Base-by-base conservation (phyloP, 2,113 vertebrate genomes). In the Scortum barcoo region DNA sequence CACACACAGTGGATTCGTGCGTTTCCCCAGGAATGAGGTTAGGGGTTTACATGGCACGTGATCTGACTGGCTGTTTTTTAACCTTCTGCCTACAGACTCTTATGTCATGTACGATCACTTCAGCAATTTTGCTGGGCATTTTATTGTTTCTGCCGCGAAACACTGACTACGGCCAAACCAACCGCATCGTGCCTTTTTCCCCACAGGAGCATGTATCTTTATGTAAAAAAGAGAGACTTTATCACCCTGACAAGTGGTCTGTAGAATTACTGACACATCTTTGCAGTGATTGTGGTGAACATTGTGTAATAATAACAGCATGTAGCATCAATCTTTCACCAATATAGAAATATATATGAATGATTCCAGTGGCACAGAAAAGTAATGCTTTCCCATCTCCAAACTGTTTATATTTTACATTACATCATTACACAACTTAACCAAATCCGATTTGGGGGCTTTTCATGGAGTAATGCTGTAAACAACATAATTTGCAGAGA, bases 51-150 rank as follows among this genome's bases (percentile, higher is more conserved):
- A 57, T 50, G 78, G 89, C 94, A 95, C 84, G 91, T 94, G 94
- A n/a, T n/a, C n/a, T n/a, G n/a, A 95, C 86, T 69, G 86, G 79
- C 88, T 95, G 91, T 91, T 93, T 95, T 94, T 91, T 94, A 93
- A 93, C 92, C 93, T 92, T 94, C 90, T 94, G 94, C 93, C 93
- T 95, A 90, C 93, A 94, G 94, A 93, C 93, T 94, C 90, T 85
- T 88, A 91, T 96, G 94, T 95, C 94, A 95, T 90, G 81, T 93
- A 89, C 91, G 92, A 96, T 95, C 93, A 94, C 86, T 94, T 95
- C 94, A 96, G 87, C 87, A 61, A 63, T 86, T 86, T 90, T 90
- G 88, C 90, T 57, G 80, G 86, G 81, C 70, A 53, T 88, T 88
- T 92, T 92, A 81, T 90, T 91, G 75, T 85, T 80, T 87, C 79